A percentile compares a stretch with the other conserved stretches of the same genome.
Conservation (phyloP, 2,113 vertebrate genomes). For the Catharus fuscescens region DNA sequence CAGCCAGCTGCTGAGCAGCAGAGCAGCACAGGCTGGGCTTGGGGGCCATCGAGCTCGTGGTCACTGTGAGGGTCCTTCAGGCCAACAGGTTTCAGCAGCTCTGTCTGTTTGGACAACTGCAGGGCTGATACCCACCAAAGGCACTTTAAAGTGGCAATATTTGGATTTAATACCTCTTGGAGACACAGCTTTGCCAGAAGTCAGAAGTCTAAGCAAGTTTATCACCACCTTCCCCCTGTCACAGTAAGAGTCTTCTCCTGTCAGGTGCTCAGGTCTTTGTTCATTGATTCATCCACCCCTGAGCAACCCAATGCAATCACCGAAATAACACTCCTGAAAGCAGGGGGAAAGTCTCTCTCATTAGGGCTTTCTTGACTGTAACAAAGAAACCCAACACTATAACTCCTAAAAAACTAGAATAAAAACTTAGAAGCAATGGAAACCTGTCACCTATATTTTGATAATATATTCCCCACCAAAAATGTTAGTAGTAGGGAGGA, state of each 20-base stretch:
- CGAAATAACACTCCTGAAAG: background rate
- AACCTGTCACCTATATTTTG: background rate
- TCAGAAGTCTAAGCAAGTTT: background rate
- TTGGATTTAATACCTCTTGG: background rate
- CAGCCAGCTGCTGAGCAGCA: background rate
- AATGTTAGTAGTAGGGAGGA: background rate
- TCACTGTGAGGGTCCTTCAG: background rate
- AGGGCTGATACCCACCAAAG: background rate
- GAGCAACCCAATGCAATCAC: background rate
- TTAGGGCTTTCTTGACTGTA: background rate
- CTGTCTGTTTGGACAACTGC: background rate
- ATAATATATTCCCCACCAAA: background rate
- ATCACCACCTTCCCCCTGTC: background rate
- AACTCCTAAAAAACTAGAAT: background rate
- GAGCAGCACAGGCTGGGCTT: background rate
- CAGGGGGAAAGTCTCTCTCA: background rate
- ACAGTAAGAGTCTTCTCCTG: too few relatives aligned
- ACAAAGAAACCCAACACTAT: background rate
- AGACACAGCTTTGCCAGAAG: background rate
- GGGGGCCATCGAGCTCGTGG: background rate
- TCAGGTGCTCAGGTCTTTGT: background rate
- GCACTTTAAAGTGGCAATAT: background rate
- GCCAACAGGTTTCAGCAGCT: background rate
- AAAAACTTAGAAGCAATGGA: background rate
- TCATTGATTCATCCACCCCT: rapidly evolving